Evolutionary conservation across 2,113 vertebrate genomes (phyloP).

Genomic region (Cavia porcellus): DNA sequence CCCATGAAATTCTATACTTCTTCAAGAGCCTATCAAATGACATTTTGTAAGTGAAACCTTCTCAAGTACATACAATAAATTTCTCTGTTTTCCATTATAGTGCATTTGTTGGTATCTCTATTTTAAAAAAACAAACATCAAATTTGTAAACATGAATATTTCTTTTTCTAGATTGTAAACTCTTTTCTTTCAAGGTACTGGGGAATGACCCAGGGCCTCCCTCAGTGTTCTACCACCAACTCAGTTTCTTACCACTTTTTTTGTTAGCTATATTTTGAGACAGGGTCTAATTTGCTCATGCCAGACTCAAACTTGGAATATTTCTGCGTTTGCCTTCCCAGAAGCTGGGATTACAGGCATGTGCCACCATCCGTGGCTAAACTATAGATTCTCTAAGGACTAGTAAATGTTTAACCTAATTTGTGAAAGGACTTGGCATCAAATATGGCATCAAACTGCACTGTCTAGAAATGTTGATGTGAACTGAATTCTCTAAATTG

Average conservation of each 20-base stretch:
- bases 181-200: background rate
- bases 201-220: background rate
- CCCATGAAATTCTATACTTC: background rate
- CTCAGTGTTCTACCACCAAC: background rate
- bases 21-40: constrained; percentile 8
- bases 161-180: constrained; percentile 43
- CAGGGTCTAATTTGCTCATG: background rate
- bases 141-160: constrained; percentile 9
- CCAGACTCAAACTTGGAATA: background rate
- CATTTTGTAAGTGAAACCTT: background rate
- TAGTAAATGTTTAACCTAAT: constrained; percentile 38
- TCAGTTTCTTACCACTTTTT: background rate
- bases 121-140: constrained; percentile 49
- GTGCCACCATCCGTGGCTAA: background rate
- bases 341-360: background rate
- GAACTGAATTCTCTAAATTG: constrained; percentile 52
- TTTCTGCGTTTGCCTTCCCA: background rate
- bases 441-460: background rate
- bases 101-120: background rate
- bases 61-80: background rate
- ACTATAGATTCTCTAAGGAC: background rate
- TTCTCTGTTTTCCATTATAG: constrained; percentile 10
- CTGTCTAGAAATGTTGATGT: background rate
- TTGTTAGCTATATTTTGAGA: background rate
- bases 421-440: background rate